Evolutionary conservation across 1,140 invertebrate species (phyloP), one percentile per base, ranked within the genome.

Genomic region (Oncopeltus fasciatus): DNA sequence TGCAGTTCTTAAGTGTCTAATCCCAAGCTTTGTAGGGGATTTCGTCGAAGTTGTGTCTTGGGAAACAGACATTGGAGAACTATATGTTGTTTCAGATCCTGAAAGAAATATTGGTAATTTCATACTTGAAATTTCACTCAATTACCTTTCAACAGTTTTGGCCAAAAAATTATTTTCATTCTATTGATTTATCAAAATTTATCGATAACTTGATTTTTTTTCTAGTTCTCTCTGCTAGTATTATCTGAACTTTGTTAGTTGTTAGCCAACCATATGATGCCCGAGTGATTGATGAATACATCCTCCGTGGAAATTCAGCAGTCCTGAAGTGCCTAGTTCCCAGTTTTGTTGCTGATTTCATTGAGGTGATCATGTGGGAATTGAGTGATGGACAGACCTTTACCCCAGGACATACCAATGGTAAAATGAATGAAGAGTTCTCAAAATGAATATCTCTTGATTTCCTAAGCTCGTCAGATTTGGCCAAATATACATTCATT

Each of bases 201-300:
- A n/a, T n/a, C n/a, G n/a, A n/a, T n/a, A n/a, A n/a, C n/a, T n/a
- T n/a, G n/a, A n/a, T n/a, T n/a, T n/a, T n/a, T n/a, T n/a, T n/a
- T n/a, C n/a, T n/a, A n/a, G n/a, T n/a, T n/a, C n/a, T n/a, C n/a
- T n/a, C n/a, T n/a, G n/a, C n/a, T 24, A 53, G 26, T 53, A 14
- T 38, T 38, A 38, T 38, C 14, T 8, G 2, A 14, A 1, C 24
- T 24, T 53, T 53, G n/a, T 16, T 77, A 93, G 90, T 91, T 70
- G 88, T 92, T 57, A 83, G 87, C 71, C 89, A 92, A 74, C 80
- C 81, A 67, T 92, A 91, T 76, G 85, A 91, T 74, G 86, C 83
- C 67, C 82, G 89, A 70, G 88, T 92, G 47, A 90, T 90, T 70
- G 89, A 93, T 73, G 89, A 91, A 69, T 92, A 90, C 72, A 87